Percentiles rank a stretch among this genome's conserved stretches.
Conservation (phyloP, 1,140 invertebrate species). For the Drosophila truncata region DNA sequence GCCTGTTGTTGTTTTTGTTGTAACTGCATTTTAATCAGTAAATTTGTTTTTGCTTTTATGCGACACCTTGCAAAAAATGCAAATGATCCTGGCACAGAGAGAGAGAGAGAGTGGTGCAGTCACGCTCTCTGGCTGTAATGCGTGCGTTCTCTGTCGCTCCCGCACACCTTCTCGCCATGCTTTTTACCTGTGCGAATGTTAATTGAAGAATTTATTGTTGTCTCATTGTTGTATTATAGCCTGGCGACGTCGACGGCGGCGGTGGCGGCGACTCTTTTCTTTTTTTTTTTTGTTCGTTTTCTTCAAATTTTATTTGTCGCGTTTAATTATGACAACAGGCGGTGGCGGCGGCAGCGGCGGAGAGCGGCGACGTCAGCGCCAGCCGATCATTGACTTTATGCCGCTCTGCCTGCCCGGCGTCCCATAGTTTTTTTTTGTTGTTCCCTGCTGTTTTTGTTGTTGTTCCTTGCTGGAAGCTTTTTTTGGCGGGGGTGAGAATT, state of each 20-base stretch:
- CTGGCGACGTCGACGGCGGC: constrained; percentile 51
- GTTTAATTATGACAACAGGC: constrained; percentile 78
- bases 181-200: constrained; percentile 82
- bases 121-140: constrained; percentile 39
- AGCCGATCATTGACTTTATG: constrained; percentile 75
- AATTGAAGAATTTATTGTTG: constrained; percentile 84
- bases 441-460: constrained; percentile 32
- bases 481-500: constrained; percentile 29
- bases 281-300: constrained; percentile 53
- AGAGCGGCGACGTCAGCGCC: constrained; percentile 35
- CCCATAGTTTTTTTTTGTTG: constrained; percentile 41
- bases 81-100: constrained; percentile 71
- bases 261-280: constrained; percentile 40
- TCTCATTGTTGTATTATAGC: constrained; percentile 80
- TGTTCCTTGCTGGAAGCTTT: constrained; percentile 8
- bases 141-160: constrained; percentile 6
- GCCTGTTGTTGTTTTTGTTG: constrained; percentile 18
- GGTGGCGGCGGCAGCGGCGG: constrained; percentile 10
- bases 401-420: constrained; percentile 46
- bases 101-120: constrained; percentile 11
- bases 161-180: constrained; percentile 47
- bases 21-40: constrained; percentile 51
- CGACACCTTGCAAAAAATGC: constrained; percentile 80
- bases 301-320: constrained; percentile 82
- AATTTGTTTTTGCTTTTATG: constrained; percentile 36